Conservation (phyloP, 1,140 invertebrate genomes). For the Euura lappo region DNA sequence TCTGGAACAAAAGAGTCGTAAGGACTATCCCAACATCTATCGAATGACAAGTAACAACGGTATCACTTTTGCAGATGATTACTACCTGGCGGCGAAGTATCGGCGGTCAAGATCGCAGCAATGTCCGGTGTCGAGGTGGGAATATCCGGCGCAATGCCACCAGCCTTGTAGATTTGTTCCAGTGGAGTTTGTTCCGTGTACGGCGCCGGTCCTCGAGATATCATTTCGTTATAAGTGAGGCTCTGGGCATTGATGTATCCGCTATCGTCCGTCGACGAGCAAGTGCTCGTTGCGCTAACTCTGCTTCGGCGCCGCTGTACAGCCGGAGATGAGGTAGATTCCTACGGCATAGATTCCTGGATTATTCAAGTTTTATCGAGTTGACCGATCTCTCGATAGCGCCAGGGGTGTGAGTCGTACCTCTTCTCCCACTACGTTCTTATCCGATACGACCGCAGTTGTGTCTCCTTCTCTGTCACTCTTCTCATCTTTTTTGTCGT, state of each 20-base stretch:
- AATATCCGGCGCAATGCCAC: background rate
- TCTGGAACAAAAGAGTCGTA: background rate
- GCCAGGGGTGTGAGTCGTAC: background rate
- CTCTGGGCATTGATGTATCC: background rate
- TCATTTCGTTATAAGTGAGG: conserved; percentile 27
- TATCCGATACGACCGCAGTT: too few relatives aligned
- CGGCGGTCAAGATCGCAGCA: background rate
- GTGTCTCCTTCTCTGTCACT: background rate
- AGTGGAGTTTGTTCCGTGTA: conserved; percentile 12
- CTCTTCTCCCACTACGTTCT: background rate
- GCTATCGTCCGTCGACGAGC: background rate
- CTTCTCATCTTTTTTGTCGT: background rate
- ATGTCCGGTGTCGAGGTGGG: background rate
- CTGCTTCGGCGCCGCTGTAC: background rate
- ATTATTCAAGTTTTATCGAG: background rate
- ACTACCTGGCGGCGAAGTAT: background rate
- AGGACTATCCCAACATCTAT: background rate
- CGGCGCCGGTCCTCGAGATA: conserved; percentile 20
- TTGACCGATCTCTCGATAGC: background rate
- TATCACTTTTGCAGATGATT: background rate
- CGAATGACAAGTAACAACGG: background rate
- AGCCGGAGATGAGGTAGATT: background rate
- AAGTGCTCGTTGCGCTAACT: background rate
- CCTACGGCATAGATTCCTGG: background rate
- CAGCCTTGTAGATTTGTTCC: background rate